phyloP scores from a whole-genome alignment of 2,113 vertebrate genomes.

The Asarcornis scutulata region DNA sequence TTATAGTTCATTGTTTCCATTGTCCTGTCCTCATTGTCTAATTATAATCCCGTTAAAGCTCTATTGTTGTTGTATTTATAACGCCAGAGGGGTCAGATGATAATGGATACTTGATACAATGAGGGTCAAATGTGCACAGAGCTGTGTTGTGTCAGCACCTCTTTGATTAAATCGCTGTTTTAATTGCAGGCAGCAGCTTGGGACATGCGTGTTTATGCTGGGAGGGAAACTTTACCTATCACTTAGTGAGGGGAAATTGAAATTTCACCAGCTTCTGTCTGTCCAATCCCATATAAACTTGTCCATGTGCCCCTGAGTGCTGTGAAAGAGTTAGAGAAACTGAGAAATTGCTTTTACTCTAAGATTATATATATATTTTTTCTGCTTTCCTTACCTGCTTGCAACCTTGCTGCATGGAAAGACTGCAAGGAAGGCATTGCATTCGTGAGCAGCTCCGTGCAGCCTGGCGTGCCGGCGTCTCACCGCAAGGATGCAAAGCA shows the following conservation, averaged over 20 bases:
- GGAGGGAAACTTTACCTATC: fast-evolving
- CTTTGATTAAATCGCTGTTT: background rate
- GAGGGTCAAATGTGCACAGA: background rate
- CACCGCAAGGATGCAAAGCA: background rate
- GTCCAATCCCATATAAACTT: background rate
- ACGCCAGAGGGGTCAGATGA: slow-evolving; percentile 16
- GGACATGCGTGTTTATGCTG: background rate
- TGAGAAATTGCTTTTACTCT: background rate
- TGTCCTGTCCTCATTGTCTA: slow-evolving; percentile 55
- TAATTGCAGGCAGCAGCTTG: background rate
- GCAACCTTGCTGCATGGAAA: background rate
- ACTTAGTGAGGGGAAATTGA: fast-evolving
- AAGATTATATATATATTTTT: background rate
- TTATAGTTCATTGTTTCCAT: slow-evolving; percentile 52
- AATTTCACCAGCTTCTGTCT: background rate
- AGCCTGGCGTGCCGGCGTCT: fast-evolving
- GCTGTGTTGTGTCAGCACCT: background rate
- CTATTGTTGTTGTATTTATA: slow-evolving; percentile 58
- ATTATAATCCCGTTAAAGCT: slow-evolving; percentile 47
- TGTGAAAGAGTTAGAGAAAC: background rate
- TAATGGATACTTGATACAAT: background rate
- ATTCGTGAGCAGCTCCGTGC: fast-evolving
- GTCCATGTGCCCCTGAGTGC: background rate
- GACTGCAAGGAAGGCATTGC: no score
- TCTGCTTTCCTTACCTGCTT: background rate